Percentiles rank a stretch among this genome's conserved stretches.
Evolutionary conservation across 2,888 invertebrate species (phyloP).

Genomic region (Folsomia candida): DNA sequence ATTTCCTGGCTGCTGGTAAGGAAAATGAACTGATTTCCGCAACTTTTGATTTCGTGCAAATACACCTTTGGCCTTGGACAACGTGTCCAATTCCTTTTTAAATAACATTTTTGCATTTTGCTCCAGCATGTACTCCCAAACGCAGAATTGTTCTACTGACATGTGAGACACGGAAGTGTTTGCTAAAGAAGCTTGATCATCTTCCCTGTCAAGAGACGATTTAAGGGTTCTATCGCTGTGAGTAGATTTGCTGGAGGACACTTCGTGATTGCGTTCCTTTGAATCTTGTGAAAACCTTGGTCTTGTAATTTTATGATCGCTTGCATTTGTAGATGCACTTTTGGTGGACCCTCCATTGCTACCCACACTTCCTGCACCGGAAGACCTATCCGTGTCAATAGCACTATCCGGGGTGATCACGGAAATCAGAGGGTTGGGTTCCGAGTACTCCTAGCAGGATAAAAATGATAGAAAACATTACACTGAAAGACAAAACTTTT

Average conservation of each 20-base stretch:
- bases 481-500: no score
- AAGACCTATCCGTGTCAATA: slow-evolving; percentile 49
- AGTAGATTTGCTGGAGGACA: slow-evolving; percentile 16
- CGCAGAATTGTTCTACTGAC: slow-evolving; percentile 66
- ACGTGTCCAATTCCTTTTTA: slow-evolving; percentile 80
- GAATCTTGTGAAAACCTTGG: neutral
- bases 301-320: neutral
- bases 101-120: slow-evolving; percentile 84
- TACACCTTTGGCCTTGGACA: slow-evolving; percentile 58
- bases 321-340: neutral
- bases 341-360: slow-evolving; percentile 24
- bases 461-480: no score
- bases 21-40: slow-evolving; percentile 47
- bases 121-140: slow-evolving; percentile 88
- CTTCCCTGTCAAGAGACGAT: slow-evolving; percentile 50
- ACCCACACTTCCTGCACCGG: slow-evolving; percentile 37
- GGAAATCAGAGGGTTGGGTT: slow-evolving; percentile 49
- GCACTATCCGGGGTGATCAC: slow-evolving; percentile 49
- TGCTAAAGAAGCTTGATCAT: slow-evolving; percentile 44
- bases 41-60: slow-evolving; percentile 46
- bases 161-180: slow-evolving; percentile 57
- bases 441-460: slow-evolving; percentile 47
- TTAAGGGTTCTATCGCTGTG: slow-evolving; percentile 18
- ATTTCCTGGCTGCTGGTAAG: slow-evolving; percentile 50
- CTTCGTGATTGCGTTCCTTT: slow-evolving; percentile 9